These are phyloP conservation scores for Ptychadena robeensis DNA, from an alignment of 2,797 vertebrate genomes.

Conservation along the genomic window DNA sequence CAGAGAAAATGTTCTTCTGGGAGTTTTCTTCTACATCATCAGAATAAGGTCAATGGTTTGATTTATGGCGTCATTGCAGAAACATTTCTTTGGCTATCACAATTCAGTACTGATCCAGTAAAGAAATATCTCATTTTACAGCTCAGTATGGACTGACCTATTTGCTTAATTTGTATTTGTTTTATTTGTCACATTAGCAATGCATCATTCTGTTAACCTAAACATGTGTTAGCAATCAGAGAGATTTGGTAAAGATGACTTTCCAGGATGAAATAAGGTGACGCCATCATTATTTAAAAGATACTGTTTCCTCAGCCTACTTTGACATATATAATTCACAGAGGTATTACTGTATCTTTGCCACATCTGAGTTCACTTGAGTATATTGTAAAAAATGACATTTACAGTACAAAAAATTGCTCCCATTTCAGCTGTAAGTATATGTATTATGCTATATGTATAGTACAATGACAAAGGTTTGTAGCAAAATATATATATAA, in stretches of 20 bases:
- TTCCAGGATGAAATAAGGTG: constrained; percentile 25
- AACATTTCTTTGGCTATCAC: neutral
- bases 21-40: neutral
- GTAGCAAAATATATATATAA: too few relatives aligned
- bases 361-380: constrained; percentile 33
- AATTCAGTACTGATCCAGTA: neutral
- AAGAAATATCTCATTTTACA: neutral
- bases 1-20: neutral
- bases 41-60: neutral
- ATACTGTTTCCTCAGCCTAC: constrained; percentile 7
- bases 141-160: too few relatives aligned
- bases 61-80: neutral
- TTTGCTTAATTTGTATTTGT: too few relatives aligned
- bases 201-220: neutral
- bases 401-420: neutral
- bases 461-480: too few relatives aligned
- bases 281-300: constrained; percentile 34
- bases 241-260: constrained; percentile 20
- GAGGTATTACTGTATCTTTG: neutral
- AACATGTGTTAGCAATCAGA: constrained; percentile 35
- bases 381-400: constrained; percentile 8
- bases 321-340: constrained; percentile 7
- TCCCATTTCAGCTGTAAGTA: neutral
- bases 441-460: neutral
- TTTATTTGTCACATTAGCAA: too few relatives aligned